Evolutionary conservation across 2,888 invertebrate species (phyloP), one percentile per base, ranked within the genome.

Genomic region (Zeuzera pyrina): DNA sequence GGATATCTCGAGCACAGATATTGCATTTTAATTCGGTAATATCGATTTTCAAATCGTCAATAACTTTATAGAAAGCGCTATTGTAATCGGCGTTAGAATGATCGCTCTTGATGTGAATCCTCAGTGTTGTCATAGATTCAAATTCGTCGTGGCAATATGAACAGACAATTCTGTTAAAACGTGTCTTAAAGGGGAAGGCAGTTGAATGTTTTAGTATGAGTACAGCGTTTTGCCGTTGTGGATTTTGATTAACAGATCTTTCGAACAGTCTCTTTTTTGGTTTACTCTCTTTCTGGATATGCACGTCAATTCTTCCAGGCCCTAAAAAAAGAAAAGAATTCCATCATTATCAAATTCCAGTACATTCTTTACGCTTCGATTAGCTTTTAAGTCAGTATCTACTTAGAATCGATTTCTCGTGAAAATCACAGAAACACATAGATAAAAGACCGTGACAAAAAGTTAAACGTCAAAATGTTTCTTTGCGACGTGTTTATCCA

Each of bases 401-500:
- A n/a, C n/a, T n/a, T n/a, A n/a, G n/a, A n/a, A n/a, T n/a, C n/a
- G n/a, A n/a, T n/a, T n/a, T n/a, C n/a, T n/a, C n/a, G n/a, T n/a
- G n/a, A n/a, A n/a, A n/a, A n/a, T n/a, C n/a, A n/a, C n/a, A n/a
- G n/a, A n/a, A n/a, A n/a, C n/a, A n/a, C n/a, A n/a, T n/a, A n/a
- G n/a, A n/a, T n/a, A n/a, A n/a, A n/a, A n/a, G n/a, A n/a, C n/a
- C n/a, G n/a, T n/a, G n/a, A 19, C 8, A 19, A 19, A 11, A 25
- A 25, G 13, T 14, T 43, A 69, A 15, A 54, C 54, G 45, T 77
- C 81, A 28, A 76, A 78, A 54, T 87, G 87, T 45, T 85, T 86
- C 51, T 78, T 81, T 12, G 83, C 76, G 42, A 84, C 61, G 48
- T 87, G 87, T 41, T 83, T 84, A 41, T 85, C 85, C 48, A 87